Evolutionary conservation across 2,888 invertebrate species (phyloP).

Genomic region (Drosophila eohydei): DNA sequence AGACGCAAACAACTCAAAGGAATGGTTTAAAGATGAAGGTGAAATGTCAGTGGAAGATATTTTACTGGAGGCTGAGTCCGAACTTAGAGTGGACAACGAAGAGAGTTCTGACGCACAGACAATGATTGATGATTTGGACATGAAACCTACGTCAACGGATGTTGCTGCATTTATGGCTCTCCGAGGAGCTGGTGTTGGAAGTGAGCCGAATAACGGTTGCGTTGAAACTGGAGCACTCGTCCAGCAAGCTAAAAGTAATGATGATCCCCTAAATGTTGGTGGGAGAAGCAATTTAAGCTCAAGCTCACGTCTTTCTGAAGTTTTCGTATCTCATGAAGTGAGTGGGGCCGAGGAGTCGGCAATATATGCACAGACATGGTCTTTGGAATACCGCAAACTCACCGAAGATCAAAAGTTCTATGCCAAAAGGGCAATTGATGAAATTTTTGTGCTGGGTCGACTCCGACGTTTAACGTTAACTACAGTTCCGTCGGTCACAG

Average conservation of each 20-base stretch:
- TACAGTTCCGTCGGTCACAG: conserved; percentile 62
- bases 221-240: neutral
- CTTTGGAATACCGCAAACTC: conserved; percentile 65
- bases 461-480: conserved; percentile 60
- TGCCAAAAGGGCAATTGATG: conserved; percentile 69
- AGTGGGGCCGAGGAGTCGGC: conserved; percentile 57
- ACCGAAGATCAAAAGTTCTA: conserved; percentile 70
- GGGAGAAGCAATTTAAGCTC: conserved; percentile 1
- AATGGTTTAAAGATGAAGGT: conserved; percentile 43
- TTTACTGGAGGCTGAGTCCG: conserved; percentile 32
- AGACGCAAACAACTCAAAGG: conserved; percentile 36
- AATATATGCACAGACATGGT: conserved; percentile 69
- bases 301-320: conserved; percentile 35
- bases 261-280: conserved; percentile 23
- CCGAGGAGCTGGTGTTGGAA: conserved; percentile 15
- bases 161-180: conserved; percentile 54
- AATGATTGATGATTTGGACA: conserved; percentile 49
- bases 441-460: conserved; percentile 66
- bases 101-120: conserved; percentile 24
- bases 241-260: conserved; percentile 19
- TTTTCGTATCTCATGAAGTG: conserved; percentile 43
- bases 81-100: conserved; percentile 46
- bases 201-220: neutral
- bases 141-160: conserved; percentile 49
- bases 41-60: conserved; percentile 45